These are phyloP conservation scores for Torymus aiolomorphi DNA, from an alignment of 2,888 invertebrate species.

Conservation along the genomic window DNA sequence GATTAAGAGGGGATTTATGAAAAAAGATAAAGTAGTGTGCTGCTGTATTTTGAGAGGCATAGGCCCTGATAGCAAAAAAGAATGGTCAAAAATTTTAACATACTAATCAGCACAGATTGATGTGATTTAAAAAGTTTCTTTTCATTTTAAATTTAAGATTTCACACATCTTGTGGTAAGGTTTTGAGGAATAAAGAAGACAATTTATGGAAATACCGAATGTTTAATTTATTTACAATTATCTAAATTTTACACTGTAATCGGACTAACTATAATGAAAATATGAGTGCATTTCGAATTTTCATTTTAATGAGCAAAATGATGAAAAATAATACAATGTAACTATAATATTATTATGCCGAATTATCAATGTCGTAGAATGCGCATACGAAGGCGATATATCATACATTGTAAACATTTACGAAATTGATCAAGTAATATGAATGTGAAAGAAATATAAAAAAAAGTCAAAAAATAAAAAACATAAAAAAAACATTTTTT, in stretches of 20 bases:
- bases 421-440: slow-evolving; percentile 7
- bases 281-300: slow-evolving; percentile 31
- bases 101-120: too few species aligned
- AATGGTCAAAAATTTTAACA: neutral
- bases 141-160: too few species aligned
- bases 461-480: slow-evolving; percentile 40
- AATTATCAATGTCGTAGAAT: too few species aligned
- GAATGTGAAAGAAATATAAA: slow-evolving; percentile 16
- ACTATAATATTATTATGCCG: neutral
- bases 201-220: slow-evolving; percentile 28
- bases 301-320: slow-evolving; percentile 25
- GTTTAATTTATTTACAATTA: slow-evolving; percentile 47
- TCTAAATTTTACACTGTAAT: slow-evolving; percentile 32
- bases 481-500: slow-evolving; percentile 31
- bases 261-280: slow-evolving; percentile 21
- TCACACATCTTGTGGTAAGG: too few species aligned
- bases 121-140: too few species aligned
- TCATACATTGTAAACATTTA: slow-evolving; percentile 36
- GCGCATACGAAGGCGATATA: neutral
- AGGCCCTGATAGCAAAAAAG: too few species aligned
- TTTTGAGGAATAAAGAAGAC: neutral
- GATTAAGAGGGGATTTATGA: too few species aligned
- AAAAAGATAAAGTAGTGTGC: too few species aligned
- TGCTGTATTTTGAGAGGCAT: too few species aligned
- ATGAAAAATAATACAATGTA: slow-evolving; percentile 24